phyloP scores from a whole-genome alignment of 2,888 invertebrate genomes.

The Xestia rhomboidea region DNA sequence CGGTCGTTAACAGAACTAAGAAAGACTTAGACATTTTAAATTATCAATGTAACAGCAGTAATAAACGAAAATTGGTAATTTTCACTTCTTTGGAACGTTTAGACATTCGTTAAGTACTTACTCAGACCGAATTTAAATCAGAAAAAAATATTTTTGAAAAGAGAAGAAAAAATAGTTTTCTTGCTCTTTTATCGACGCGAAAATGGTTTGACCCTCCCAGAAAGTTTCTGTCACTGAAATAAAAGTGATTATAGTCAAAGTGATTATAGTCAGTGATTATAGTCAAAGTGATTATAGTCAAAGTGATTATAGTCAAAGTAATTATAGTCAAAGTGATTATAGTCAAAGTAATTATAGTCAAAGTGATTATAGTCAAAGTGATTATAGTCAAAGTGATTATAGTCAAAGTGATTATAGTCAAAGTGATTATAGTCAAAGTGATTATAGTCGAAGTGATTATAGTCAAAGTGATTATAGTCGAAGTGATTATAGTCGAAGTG shows the following conservation, averaged over 20 bases:
- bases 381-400: not conserved
- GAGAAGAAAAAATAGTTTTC: not conserved
- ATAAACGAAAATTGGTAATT: slow-evolving; percentile 25
- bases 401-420: not conserved
- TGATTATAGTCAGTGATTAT: not conserved
- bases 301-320: too few relatives aligned
- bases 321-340: too few relatives aligned
- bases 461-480: too few relatives aligned
- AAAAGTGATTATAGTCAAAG: not conserved
- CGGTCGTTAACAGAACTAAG: slow-evolving; percentile 8
- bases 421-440: not conserved
- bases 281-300: not conserved
- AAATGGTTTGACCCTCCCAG: not conserved
- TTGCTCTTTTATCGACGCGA: not conserved
- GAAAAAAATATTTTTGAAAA: not conserved
- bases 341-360: too few relatives aligned
- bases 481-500: too few relatives aligned
- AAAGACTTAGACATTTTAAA: not conserved
- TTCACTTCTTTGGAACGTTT: not conserved
- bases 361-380: too few relatives aligned
- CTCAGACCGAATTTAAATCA: slow-evolving; percentile 26
- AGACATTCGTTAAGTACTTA: slow-evolving; percentile 6
- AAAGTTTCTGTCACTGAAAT: not conserved
- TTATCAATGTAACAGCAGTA: not conserved
- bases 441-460: too few relatives aligned